Conservation (phyloP, 1,140 invertebrate species). For the Arion vulgaris region DNA sequence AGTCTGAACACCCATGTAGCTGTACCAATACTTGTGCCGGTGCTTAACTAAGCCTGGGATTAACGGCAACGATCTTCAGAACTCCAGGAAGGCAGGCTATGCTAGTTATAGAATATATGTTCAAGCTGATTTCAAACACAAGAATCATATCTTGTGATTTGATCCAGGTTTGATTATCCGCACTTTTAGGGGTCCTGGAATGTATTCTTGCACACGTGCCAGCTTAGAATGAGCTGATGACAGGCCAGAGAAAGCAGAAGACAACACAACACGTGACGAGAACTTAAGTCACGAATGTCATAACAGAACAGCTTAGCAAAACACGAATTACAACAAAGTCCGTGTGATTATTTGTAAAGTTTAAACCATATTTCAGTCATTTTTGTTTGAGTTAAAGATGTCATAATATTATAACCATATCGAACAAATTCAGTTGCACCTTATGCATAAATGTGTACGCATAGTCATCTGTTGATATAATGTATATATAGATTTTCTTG, state of each 20-base stretch:
- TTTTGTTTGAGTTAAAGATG: too few relatives aligned
- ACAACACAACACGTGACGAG: background rate
- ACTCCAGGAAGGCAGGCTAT: background rate
- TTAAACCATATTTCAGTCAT: too few relatives aligned
- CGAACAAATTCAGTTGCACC: too few relatives aligned
- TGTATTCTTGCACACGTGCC: background rate
- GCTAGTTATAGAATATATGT: background rate
- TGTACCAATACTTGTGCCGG: background rate
- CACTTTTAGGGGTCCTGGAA: background rate
- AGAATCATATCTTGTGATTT: background rate
- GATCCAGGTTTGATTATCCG: background rate
- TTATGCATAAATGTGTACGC: too few relatives aligned
- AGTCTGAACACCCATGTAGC: background rate
- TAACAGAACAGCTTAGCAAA: background rate
- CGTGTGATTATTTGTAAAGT: background rate
- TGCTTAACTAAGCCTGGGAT: background rate
- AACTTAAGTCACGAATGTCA: background rate
- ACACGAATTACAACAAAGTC: background rate
- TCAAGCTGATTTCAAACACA: background rate
- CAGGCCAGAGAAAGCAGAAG: background rate
- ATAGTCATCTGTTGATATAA: too few relatives aligned
- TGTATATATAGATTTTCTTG: too few relatives aligned
- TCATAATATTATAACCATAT: too few relatives aligned
- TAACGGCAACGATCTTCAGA: background rate
- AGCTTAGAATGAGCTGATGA: background rate